Evolutionary conservation across 2,113 vertebrate species (phyloP), one percentile per base, ranked within the genome.

Genomic region (Dicentrarchus labrax): DNA sequence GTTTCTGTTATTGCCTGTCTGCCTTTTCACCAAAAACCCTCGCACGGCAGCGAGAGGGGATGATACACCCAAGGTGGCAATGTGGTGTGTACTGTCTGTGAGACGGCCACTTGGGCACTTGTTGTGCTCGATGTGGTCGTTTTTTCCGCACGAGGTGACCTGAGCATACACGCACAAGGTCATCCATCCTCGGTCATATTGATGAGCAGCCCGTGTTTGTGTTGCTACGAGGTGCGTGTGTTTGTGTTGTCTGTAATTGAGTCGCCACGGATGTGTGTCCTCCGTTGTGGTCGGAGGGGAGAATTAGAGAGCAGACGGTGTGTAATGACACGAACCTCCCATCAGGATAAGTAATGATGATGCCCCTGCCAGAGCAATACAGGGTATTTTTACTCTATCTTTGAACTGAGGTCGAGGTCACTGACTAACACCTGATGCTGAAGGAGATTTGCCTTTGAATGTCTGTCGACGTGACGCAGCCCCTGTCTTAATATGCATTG

Each of bases 341-440:
- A 88, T 85, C 80, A 82, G 72, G 62, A 79, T 66, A 82, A 82
- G 80, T 90, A 82, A 85, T 47, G 69, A 72, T 72, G 76, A 54
- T 88, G 57, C 48, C 6, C 47, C 39, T 60, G 59, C 54, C 67
- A 48, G 84, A 85, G 61, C 24, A 68, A 61, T 24, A 8, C 66
- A 30, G 47, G 30, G 51, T 71, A n/a, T 81, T 70, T 82, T 78
- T 60, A 39, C 71, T 65, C 13, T 62, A 56, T 79, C 64, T 85
- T 65, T 82, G 82, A 87, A 78, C 75, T 72, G 82, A 88, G 89
- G 85, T 89, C 79, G 88, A 90, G 90, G 92, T 94, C 90, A 91
- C 88, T 56, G 86, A 85, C 76, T 67, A 91, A 93, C 93, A 94
- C 92, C 93, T 92, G 93, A 92, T 94, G 93, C 92, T 93, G 80